Conservation (phyloP, 2,888 invertebrate genomes). For the Polydrusus pterygomalis region DNA sequence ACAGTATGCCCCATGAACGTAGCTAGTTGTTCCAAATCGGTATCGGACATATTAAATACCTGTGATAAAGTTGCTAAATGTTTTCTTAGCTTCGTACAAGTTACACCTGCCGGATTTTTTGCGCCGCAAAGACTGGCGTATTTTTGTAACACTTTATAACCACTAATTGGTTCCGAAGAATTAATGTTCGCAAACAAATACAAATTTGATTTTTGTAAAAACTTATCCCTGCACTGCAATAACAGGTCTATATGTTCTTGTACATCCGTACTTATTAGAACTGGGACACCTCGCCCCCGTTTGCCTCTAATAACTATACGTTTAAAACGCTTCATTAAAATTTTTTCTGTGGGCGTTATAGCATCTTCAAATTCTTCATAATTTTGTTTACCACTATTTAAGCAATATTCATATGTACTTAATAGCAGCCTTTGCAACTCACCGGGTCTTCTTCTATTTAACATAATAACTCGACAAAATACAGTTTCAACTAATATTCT, state of each 20-base stretch:
- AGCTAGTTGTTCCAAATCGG: conserved; percentile 59
- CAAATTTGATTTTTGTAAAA: conserved; percentile 25
- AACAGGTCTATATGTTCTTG: conserved; percentile 56
- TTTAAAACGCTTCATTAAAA: conserved; percentile 52
- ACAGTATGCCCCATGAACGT: conserved; percentile 60
- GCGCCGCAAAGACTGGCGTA: conserved; percentile 52
- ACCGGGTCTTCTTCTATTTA: background rate
- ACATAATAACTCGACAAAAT: background rate
- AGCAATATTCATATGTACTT: conserved; percentile 48
- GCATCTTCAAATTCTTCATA: conserved; percentile 54
- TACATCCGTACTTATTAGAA: conserved; percentile 59
- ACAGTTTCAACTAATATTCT: background rate
- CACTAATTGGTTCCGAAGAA: conserved; percentile 46
- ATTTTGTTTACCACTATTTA: too few relatives aligned
- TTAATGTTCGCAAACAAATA: conserved; percentile 49
- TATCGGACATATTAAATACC: too few relatives aligned
- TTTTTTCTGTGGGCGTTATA: conserved; percentile 41
- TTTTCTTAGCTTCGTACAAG: conserved; percentile 57
- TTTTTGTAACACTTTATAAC: conserved; percentile 59
- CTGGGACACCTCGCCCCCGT: conserved; percentile 57
- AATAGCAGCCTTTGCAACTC: conserved; percentile 57
- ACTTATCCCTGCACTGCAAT: conserved; percentile 32
- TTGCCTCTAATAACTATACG: conserved; percentile 44
- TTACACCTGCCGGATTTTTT: conserved; percentile 57
- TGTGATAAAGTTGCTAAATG: conserved; percentile 59